phyloP scores from a whole-genome alignment of 2,113 vertebrate species.

The Variabilichromis moorii region DNA sequence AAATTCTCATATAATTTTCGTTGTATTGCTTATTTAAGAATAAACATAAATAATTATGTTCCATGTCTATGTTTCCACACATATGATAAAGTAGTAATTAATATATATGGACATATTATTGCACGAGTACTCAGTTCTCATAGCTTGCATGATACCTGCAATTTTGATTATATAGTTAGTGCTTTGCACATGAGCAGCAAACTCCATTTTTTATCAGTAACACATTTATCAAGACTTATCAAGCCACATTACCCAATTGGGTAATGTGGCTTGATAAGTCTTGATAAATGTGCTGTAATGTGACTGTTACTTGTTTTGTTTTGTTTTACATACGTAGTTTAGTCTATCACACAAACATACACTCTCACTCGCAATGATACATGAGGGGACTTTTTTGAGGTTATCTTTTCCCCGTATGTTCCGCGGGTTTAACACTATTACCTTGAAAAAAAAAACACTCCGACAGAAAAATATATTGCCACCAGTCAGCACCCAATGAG shows the following conservation, averaged over 20 bases:
- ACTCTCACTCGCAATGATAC: not conserved
- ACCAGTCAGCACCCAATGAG: not conserved
- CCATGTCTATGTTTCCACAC: not conserved
- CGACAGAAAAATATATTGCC: not conserved
- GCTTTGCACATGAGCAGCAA: not conserved
- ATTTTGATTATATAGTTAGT: not conserved
- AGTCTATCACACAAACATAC: too few species aligned
- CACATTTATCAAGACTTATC: not conserved
- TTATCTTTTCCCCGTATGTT: not conserved
- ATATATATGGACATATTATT: not conserved
- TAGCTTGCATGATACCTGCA: not conserved
- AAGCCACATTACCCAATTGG: not conserved
- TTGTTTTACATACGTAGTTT: not conserved
- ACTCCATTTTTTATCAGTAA: not conserved
- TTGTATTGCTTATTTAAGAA: not conserved
- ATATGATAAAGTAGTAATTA: not conserved
- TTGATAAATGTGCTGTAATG: too few species aligned
- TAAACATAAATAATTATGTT: not conserved
- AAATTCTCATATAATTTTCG: not conserved
- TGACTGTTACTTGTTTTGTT: not conserved
- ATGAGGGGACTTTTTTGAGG: not conserved
- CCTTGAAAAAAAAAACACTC: not conserved
- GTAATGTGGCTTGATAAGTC: too few species aligned
- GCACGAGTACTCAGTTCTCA: not conserved
- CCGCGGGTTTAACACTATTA: not conserved